A percentile compares a stretch with the other conserved stretches of the same genome.
phyloP scores from a whole-genome alignment of 2,797 vertebrate species.

The Rhinichthys osculus region DNA sequence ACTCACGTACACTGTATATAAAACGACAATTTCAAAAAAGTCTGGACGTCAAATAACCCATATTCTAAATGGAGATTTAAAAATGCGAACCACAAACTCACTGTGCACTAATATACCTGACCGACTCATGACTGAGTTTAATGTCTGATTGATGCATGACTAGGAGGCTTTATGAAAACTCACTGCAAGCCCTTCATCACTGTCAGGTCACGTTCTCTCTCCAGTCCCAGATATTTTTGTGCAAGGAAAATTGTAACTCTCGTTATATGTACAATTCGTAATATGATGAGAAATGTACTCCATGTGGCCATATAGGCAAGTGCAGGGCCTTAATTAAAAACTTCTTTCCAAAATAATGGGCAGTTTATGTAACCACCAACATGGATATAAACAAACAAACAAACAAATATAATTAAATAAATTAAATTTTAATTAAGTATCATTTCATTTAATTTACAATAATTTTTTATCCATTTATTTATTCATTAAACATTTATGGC shows the following conservation, averaged over 20 bases:
- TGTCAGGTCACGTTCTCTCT: slow-evolving; percentile 42
- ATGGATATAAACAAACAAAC: not conserved
- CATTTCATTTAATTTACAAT: not conserved
- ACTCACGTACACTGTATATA: not conserved
- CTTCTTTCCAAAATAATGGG: not conserved
- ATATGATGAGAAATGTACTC: not conserved
- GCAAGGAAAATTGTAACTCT: not conserved
- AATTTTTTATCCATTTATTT: not conserved
- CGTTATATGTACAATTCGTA: no score
- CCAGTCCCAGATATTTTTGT: not conserved
- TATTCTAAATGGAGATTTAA: not conserved
- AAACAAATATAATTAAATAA: no score
- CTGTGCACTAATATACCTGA: not conserved
- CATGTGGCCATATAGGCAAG: not conserved
- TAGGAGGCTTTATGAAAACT: slow-evolving; percentile 8
- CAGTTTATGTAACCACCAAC: not conserved
- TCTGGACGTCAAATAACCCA: not conserved
- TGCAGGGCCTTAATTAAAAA: not conserved
- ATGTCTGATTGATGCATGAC: slow-evolving; percentile 31
- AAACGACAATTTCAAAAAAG: not conserved
- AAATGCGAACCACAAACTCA: not conserved
- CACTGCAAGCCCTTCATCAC: slow-evolving; percentile 39
- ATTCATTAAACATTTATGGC: not conserved
- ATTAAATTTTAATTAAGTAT: not conserved
- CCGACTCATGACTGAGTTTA: not conserved